These are phyloP conservation scores for Orchestes rusci DNA, from an alignment of 2,888 invertebrate genomes.

Conservation along the genomic window DNA sequence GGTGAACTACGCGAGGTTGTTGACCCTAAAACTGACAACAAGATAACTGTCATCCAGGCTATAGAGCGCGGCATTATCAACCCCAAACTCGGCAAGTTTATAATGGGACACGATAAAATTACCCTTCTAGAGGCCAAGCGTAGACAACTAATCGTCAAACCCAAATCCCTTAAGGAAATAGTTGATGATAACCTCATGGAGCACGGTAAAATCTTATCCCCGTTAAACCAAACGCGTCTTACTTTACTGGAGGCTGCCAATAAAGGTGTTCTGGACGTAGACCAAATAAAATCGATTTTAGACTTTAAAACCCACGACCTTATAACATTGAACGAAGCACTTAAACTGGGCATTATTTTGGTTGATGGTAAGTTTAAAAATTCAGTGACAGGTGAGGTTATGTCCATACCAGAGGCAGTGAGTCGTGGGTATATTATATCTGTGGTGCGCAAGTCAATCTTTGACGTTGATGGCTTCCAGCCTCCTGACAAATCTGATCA, in stretches of 20 bases:
- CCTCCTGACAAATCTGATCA: conserved; percentile 75
- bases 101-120: conserved; percentile 64
- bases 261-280: conserved; percentile 79
- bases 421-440: conserved; percentile 83
- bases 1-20: conserved; percentile 76
- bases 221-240: conserved; percentile 66
- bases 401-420: conserved; percentile 80
- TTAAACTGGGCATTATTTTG: conserved; percentile 72
- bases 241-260: conserved; percentile 80
- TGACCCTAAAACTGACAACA: conserved; percentile 69
- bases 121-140: conserved; percentile 77
- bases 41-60: conserved; percentile 78
- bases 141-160: conserved; percentile 74
- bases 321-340: conserved; percentile 77
- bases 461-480: conserved; percentile 86
- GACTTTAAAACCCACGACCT: conserved; percentile 73
- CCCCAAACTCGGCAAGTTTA: conserved; percentile 73
- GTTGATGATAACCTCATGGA: conserved; percentile 72
- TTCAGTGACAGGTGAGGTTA: conserved; percentile 62
- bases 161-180: conserved; percentile 87
- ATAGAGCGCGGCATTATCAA: conserved; percentile 71
- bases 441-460: conserved; percentile 79
- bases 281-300: conserved; percentile 75
- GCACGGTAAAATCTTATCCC: conserved; percentile 71
- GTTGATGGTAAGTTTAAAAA: conserved; percentile 70